A percentile compares a stretch with the other conserved stretches of the same genome.
Conservation (phyloP, 2,797 vertebrate species). For the Phylloscopus collybita region DNA sequence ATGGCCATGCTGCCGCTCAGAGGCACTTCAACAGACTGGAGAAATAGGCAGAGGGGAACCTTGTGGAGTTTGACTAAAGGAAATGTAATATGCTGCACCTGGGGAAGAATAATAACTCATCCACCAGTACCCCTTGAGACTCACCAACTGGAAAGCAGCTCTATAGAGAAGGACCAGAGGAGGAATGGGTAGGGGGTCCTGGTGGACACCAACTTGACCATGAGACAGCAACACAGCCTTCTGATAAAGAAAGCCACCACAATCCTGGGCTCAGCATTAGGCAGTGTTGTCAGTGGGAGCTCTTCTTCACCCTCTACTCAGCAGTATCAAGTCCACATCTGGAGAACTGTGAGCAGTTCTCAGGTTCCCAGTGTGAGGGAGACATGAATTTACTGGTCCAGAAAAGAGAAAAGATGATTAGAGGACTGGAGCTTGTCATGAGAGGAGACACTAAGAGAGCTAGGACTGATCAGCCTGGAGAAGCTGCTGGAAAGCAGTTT, state of each 20-base stretch:
- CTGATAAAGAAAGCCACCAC: background rate
- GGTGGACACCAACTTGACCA: background rate
- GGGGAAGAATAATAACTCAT: background rate
- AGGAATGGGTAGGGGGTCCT: background rate
- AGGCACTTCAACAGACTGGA: background rate
- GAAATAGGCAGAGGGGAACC: background rate
- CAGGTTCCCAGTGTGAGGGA: background rate
- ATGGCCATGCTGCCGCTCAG: background rate
- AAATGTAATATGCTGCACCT: background rate
- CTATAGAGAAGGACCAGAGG: background rate
- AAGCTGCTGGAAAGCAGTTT: background rate
- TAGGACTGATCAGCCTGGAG: background rate
- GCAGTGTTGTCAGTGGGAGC: background rate
- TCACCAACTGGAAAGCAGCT: background rate
- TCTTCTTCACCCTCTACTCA: background rate
- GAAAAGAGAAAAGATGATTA: background rate
- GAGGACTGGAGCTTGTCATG: background rate
- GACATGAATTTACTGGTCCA: background rate
- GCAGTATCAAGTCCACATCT: background rate
- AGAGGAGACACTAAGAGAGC: background rate
- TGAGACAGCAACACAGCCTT: background rate
- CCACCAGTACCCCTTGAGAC: background rate
- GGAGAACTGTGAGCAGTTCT: background rate
- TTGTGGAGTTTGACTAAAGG: background rate
- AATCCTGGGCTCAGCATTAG: background rate